A percentile compares a stretch with the other conserved stretches of the same genome.
Conservation (phyloP, 1,140 invertebrate species). For the Arion vulgaris region DNA sequence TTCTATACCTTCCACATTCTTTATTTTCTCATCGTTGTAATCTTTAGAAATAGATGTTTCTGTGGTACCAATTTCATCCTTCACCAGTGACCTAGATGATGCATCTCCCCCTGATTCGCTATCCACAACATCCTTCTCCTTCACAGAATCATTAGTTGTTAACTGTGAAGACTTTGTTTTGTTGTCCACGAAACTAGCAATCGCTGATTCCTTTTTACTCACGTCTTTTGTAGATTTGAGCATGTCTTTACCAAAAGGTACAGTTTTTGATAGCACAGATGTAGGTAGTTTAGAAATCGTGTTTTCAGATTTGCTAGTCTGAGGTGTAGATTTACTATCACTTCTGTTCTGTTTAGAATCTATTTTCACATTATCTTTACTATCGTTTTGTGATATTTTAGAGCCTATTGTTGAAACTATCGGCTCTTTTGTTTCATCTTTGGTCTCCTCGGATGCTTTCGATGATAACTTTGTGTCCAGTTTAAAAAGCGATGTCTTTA, state of each 20-base stretch:
- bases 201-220: not conserved
- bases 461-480: not conserved
- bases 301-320: not conserved
- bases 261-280: not conserved
- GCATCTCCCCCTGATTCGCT: not conserved
- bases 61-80: not conserved
- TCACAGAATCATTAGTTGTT: not conserved
- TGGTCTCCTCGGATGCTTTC: not conserved
- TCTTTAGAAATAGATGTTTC: not conserved
- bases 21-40: not conserved
- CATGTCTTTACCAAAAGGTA: slow-evolving; percentile 26
- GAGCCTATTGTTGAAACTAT: not conserved
- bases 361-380: not conserved
- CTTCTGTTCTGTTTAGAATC: not conserved
- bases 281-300: not conserved
- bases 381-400: not conserved
- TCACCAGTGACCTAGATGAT: not conserved
- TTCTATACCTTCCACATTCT: not conserved
- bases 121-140: not conserved
- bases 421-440: not conserved
- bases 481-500: not conserved
- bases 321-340: not conserved
- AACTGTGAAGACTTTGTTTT: not conserved
- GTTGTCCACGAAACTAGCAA: not conserved
- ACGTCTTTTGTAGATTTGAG: slow-evolving; percentile 13